phyloP scores from a whole-genome alignment of 2,113 vertebrate species.

The Lycaon pictus region DNA sequence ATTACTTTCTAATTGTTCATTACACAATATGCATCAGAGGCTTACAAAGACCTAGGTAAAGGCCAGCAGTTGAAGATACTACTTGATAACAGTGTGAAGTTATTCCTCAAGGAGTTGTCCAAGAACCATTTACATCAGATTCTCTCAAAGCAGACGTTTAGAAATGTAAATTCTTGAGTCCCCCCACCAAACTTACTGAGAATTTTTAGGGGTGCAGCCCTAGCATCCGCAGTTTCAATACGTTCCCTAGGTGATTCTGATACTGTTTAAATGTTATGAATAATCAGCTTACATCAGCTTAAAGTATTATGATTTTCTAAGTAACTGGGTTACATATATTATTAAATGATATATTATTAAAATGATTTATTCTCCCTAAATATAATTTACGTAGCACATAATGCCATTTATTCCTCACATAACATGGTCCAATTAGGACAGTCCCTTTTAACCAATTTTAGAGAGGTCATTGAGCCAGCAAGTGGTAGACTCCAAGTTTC shows the following conservation, averaged over 20 bases:
- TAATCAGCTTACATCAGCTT: neutral
- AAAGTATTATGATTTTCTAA: slow-evolving; percentile 17
- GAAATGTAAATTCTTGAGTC: neutral
- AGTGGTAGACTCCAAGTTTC: neutral
- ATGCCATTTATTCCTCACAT: slow-evolving; percentile 12
- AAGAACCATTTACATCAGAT: neutral
- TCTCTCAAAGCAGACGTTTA: neutral
- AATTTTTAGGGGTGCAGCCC: neutral
- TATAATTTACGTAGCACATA: slow-evolving; percentile 9
- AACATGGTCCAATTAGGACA: neutral
- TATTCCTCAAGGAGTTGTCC: neutral
- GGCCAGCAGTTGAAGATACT: neutral
- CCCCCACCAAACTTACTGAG: neutral
- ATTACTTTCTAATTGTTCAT: neutral
- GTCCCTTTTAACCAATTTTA: neutral
- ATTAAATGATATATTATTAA: slow-evolving; percentile 49
- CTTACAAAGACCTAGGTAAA: neutral
- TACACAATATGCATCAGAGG: neutral
- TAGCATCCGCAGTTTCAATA: neutral
- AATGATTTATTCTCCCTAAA: slow-evolving; percentile 36
- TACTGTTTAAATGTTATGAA: slow-evolving; percentile 42
- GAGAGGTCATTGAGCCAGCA: neutral
- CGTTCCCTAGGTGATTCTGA: neutral
- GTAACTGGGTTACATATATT: neutral
- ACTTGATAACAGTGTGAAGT: neutral